A percentile compares a stretch with the other conserved stretches of the same genome.
These are phyloP conservation scores for Ditula angustiorana DNA, from an alignment of 2,888 invertebrate genomes.

Conservation along the genomic window DNA sequence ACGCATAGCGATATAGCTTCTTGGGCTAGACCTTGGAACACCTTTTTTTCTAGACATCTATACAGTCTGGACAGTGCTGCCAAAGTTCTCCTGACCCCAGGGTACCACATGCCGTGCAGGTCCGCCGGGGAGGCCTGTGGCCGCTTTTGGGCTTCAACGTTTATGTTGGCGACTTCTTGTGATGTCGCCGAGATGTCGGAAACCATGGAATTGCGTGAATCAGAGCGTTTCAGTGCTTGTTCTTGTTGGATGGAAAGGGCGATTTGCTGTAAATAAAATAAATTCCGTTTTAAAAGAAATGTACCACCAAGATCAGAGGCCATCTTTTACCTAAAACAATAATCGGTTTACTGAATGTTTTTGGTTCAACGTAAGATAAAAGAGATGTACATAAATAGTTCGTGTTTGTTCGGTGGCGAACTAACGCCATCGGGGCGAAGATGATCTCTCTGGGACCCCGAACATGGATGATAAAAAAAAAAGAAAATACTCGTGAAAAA, in stretches of 20 bases:
- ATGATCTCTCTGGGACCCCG: too few relatives aligned
- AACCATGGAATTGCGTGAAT: conserved; percentile 88
- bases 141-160: conserved; percentile 69
- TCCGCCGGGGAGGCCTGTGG: conserved; percentile 94
- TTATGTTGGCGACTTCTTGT: conserved; percentile 89
- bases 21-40: conserved; percentile 98
- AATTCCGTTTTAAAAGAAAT: too few relatives aligned
- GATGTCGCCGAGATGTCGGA: conserved; percentile 89
- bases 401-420: too few relatives aligned
- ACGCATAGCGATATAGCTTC: conserved; percentile 97
- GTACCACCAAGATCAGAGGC: too few relatives aligned
- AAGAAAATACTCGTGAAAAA: too few relatives aligned
- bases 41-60: conserved; percentile 96
- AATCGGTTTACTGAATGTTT: too few relatives aligned
- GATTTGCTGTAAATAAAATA: conserved; percentile 81
- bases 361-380: too few relatives aligned
- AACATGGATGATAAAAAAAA: too few relatives aligned
- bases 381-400: too few relatives aligned
- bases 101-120: conserved; percentile 99
- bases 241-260: conserved; percentile 86
- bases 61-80: conserved; percentile 94
- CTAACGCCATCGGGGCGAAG: too few relatives aligned
- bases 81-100: conserved; percentile 96
- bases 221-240: conserved; percentile 85
- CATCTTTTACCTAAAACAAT: too few relatives aligned